A percentile compares a stretch with the other conserved stretches of the same genome.
These are phyloP conservation scores for Ctenicera cuprea DNA, from an alignment of 2,888 invertebrate genomes.

Conservation along the genomic window DNA sequence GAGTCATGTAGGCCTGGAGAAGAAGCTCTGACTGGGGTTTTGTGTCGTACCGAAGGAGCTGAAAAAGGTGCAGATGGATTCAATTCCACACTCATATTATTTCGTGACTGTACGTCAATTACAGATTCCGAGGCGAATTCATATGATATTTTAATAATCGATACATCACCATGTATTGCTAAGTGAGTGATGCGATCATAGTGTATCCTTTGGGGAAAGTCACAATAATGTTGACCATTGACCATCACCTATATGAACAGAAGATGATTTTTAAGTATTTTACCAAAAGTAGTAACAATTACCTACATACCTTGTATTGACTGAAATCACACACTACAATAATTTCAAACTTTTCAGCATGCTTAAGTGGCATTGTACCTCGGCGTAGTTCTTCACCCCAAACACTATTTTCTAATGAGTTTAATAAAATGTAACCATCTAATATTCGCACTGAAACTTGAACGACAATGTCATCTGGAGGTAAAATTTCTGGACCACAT, in stretches of 20 bases:
- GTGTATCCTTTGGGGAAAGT: constrained; percentile 85
- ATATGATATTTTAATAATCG: constrained; percentile 79
- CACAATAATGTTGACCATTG: constrained; percentile 86
- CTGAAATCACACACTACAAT: constrained; percentile 79
- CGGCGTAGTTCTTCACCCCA: constrained; percentile 78
- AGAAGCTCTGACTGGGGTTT: too few relatives aligned
- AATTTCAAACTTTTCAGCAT: constrained; percentile 83
- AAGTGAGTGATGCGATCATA: constrained; percentile 80
- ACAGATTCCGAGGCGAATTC: too few relatives aligned
- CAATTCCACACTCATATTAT: too few relatives aligned
- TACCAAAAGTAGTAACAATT: too few relatives aligned
- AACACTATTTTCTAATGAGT: constrained; percentile 74
- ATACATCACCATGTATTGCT: constrained; percentile 86
- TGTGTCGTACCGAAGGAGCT: too few relatives aligned
- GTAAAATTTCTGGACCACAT: constrained; percentile 76
- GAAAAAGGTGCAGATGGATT: too few relatives aligned
- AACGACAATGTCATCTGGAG: constrained; percentile 86
- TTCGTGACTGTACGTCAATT: too few relatives aligned
- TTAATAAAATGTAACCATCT: constrained; percentile 77
- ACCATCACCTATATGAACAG: constrained; percentile 86
- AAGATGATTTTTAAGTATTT: too few relatives aligned
- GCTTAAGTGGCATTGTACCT: constrained; percentile 73
- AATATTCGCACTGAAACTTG: constrained; percentile 80
- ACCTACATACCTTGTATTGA: constrained; percentile 49
- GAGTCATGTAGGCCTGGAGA: too few relatives aligned